phyloP scores from a whole-genome alignment of 2,113 vertebrate species.

The Pygoscelis adeliae region DNA sequence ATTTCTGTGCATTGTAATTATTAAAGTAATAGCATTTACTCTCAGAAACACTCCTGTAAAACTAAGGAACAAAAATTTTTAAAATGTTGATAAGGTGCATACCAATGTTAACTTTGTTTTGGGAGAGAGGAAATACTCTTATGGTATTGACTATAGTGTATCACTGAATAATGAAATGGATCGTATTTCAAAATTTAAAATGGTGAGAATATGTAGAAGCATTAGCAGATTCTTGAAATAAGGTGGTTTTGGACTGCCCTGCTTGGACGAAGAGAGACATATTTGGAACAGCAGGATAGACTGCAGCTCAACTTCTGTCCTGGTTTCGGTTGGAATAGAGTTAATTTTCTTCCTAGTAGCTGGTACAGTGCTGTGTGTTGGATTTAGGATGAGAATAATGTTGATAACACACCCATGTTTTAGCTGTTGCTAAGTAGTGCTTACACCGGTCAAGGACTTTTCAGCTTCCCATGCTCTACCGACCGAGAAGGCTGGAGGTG shows the following conservation, averaged over 20 bases:
- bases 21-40: background rate
- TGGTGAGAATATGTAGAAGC: background rate
- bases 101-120: background rate
- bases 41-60: background rate
- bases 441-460: too few relatives aligned
- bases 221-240: background rate
- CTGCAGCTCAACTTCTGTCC: background rate
- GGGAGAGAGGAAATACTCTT: background rate
- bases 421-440: too few relatives aligned
- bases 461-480: too few relatives aligned
- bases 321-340: too few relatives aligned
- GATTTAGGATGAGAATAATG: too few relatives aligned
- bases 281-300: background rate
- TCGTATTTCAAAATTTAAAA: background rate
- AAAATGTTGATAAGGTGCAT: background rate
- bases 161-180: background rate
- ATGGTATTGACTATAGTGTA: rapidly evolving
- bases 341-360: too few relatives aligned
- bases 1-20: background rate
- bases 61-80: background rate
- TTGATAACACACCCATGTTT: too few relatives aligned
- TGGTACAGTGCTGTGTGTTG: too few relatives aligned
- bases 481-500: too few relatives aligned
- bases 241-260: background rate
- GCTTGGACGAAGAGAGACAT: background rate